Evolutionary conservation across 1,140 invertebrate genomes (phyloP).

Genomic region (Pogonognathellus flavescens): DNA sequence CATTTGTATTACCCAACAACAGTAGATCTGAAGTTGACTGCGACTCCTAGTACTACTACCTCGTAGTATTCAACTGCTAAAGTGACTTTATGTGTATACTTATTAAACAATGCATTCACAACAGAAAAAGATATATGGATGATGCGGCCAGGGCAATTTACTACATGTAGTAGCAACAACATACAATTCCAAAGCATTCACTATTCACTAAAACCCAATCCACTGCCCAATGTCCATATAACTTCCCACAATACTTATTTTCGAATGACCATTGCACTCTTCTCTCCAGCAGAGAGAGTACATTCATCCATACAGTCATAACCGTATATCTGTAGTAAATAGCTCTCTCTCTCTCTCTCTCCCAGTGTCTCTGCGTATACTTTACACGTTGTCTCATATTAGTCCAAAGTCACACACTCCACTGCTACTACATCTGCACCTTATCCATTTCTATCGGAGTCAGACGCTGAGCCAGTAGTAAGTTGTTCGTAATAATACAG

Average conservation of each 20-base stretch:
- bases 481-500: too few relatives aligned
- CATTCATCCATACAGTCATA: constrained; percentile 1
- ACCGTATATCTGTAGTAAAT: neutral
- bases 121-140: constrained; percentile 37
- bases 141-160: constrained; percentile 10
- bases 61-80: constrained; percentile 1
- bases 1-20: too few relatives aligned
- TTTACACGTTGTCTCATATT: too few relatives aligned
- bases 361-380: too few relatives aligned
- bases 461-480: too few relatives aligned
- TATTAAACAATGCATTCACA: constrained; percentile 39
- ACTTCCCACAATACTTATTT: constrained; percentile 23
- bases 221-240: constrained; percentile 25
- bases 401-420: too few relatives aligned
- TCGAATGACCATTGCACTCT: constrained; percentile 26
- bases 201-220: constrained; percentile 22
- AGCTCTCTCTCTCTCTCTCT: too few relatives aligned
- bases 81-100: constrained; percentile 40
- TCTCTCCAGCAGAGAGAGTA: neutral
- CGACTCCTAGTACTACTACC: neutral
- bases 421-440: too few relatives aligned
- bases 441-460: too few relatives aligned
- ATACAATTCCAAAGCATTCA: neutral
- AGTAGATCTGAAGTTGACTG: neutral
- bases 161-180: neutral